Conservation (phyloP, 2,797 vertebrate species). For the Pterois miles region DNA sequence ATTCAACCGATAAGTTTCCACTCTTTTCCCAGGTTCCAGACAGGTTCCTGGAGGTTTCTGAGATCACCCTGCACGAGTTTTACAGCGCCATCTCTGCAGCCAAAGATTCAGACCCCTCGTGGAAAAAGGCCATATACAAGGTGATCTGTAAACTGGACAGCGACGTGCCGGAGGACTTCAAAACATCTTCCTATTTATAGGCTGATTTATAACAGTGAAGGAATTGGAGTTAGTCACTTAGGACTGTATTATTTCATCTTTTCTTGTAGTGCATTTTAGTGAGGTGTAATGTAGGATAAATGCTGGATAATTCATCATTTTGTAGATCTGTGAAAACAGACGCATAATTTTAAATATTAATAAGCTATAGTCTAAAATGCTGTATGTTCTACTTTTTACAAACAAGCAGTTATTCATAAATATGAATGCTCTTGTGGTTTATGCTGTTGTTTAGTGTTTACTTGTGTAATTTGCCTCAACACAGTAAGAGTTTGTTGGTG, state of each 20-base stretch:
- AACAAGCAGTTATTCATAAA: constrained; percentile 16
- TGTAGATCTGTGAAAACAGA: constrained; percentile 58
- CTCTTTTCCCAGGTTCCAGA: constrained; percentile 88
- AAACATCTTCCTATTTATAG: constrained; percentile 88
- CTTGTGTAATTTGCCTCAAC: constrained; percentile 53
- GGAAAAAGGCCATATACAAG: constrained; percentile 99
- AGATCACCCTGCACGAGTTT: constrained; percentile 94
- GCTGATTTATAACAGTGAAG: constrained; percentile 27
- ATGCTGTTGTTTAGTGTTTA: constrained; percentile 57
- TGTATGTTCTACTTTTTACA: constrained; percentile 52
- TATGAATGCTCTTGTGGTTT: constrained; percentile 53
- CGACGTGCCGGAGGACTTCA: constrained; percentile 93
- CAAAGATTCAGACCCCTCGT: constrained; percentile 95
- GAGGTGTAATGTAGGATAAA: constrained; percentile 60
- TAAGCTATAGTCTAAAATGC: constrained; percentile 40
- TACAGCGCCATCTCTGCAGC: constrained; percentile 89
- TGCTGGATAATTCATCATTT: constrained; percentile 49
- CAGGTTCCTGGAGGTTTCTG: constrained; percentile 92
- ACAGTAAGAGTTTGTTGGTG: constrained; percentile 66
- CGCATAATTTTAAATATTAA: constrained; percentile 15
- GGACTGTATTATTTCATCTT: constrained; percentile 46
- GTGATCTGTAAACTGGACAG: constrained; percentile 98
- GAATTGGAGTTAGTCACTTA: constrained; percentile 27
- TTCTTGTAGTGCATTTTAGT: constrained; percentile 73
- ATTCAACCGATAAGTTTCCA: not conserved